Conservation (phyloP, 2,113 vertebrate genomes). For the Gymnobelideus leadbeateri region DNA sequence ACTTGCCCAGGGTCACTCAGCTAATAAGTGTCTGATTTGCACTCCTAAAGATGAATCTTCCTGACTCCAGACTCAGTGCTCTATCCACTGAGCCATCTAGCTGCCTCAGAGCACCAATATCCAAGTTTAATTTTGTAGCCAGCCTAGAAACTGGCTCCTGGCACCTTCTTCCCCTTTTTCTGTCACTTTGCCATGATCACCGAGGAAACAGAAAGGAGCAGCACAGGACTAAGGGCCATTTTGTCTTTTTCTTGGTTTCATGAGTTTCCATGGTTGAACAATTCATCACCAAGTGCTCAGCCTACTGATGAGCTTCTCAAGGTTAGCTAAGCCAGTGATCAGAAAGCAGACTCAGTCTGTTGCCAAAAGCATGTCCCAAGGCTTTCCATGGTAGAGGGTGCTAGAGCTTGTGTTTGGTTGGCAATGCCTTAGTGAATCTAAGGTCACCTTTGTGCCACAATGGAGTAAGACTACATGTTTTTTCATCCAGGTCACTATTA, state of each 20-base stretch:
- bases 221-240: neutral
- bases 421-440: neutral
- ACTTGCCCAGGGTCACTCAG: neutral
- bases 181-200: neutral
- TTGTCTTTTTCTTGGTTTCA: neutral
- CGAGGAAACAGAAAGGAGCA: neutral
- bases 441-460: neutral
- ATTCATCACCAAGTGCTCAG: neutral
- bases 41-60: neutral
- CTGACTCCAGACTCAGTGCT: neutral
- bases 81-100: neutral
- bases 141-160: neutral
- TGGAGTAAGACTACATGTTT: neutral
- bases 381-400: neutral
- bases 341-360: neutral
- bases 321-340: neutral
- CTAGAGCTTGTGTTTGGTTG: neutral
- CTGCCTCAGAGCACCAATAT: no score
- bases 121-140: neutral
- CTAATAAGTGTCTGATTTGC: neutral
- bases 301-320: neutral
- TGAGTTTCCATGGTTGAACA: neutral
- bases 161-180: neutral
- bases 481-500: neutral
- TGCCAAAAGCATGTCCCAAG: neutral